Percentiles rank a stretch among this genome's conserved stretches.
phyloP scores from a whole-genome alignment of 2,797 vertebrate genomes.

The Nannoperca obscura region DNA sequence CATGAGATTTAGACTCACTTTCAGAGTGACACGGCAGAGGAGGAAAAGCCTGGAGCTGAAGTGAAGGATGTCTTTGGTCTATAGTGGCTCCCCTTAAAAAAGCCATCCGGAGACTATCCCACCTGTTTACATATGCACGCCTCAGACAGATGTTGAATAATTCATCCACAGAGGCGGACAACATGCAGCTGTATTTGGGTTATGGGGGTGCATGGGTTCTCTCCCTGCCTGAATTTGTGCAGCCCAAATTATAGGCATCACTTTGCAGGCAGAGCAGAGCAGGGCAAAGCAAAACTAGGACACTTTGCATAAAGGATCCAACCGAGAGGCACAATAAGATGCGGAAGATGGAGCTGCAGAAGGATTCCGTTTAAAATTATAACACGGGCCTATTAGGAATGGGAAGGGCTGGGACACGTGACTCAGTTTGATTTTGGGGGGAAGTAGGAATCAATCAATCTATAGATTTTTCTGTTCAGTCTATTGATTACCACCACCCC shows the following conservation, averaged over 20 bases:
- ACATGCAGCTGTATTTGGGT: slow-evolving; percentile 84
- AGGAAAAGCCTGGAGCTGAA: slow-evolving; percentile 32
- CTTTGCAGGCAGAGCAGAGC: slow-evolving; percentile 66
- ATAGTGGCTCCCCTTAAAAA: slow-evolving; percentile 53
- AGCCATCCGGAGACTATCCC: slow-evolving; percentile 70
- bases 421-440: slow-evolving; percentile 1
- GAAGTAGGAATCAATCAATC: too few relatives aligned
- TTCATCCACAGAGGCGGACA: slow-evolving; percentile 79
- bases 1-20: slow-evolving; percentile 54
- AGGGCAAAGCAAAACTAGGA: slow-evolving; percentile 68
- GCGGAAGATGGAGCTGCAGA: slow-evolving; percentile 50
- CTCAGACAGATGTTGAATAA: slow-evolving; percentile 85
- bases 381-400: not conserved
- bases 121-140: slow-evolving; percentile 81
- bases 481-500: not conserved
- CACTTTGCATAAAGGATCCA: slow-evolving; percentile 74
- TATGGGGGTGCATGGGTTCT: slow-evolving; percentile 69
- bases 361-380: slow-evolving; percentile 43
- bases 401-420: not conserved
- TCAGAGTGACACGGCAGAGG: slow-evolving; percentile 42
- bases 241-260: slow-evolving; percentile 76
- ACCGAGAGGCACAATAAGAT: slow-evolving; percentile 57
- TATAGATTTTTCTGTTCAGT: not conserved
- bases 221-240: slow-evolving; percentile 58
- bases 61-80: slow-evolving; percentile 64